These are phyloP conservation scores for Lates calcarifer DNA, from an alignment of 2,113 vertebrate species.

Conservation along the genomic window DNA sequence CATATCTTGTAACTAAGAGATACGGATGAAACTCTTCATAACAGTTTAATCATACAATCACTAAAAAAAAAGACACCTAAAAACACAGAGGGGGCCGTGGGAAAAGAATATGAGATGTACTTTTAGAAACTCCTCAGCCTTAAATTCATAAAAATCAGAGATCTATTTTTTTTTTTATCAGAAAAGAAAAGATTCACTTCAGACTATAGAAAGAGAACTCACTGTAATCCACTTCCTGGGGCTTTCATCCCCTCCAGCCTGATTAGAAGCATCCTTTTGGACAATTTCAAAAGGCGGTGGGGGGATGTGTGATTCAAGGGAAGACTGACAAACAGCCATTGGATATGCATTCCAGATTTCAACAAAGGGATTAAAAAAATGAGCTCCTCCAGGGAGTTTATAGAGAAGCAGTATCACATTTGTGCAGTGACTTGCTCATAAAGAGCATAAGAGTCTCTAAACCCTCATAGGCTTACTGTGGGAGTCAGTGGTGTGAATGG, in stretches of 20 bases:
- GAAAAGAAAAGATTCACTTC: not conserved
- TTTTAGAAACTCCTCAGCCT: not conserved
- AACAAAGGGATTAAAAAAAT: conserved; percentile 22
- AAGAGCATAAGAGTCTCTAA: conserved; percentile 1
- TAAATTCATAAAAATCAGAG: not conserved
- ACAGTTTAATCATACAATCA: not conserved
- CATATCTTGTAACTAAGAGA: not conserved
- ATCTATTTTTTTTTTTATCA: not conserved
- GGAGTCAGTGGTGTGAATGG: not conserved
- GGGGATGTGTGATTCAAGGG: not conserved
- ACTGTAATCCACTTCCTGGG: not conserved
- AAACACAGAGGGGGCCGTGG: not conserved
- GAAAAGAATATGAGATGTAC: not conserved
- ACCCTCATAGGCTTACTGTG: not conserved
- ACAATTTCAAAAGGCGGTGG: not conserved
- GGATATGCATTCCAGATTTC: conserved; percentile 12
- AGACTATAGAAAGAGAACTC: not conserved
- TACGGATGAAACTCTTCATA: not conserved
- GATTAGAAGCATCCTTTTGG: conserved; percentile 1
- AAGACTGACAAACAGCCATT: not conserved
- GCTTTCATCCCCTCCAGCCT: not conserved
- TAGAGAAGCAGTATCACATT: not conserved
- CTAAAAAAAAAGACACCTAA: not conserved
- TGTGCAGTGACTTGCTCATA: not conserved
- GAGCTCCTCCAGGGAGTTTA: not conserved